phyloP scores from a whole-genome alignment of 2,113 vertebrate species.

The Piaya cayana region DNA sequence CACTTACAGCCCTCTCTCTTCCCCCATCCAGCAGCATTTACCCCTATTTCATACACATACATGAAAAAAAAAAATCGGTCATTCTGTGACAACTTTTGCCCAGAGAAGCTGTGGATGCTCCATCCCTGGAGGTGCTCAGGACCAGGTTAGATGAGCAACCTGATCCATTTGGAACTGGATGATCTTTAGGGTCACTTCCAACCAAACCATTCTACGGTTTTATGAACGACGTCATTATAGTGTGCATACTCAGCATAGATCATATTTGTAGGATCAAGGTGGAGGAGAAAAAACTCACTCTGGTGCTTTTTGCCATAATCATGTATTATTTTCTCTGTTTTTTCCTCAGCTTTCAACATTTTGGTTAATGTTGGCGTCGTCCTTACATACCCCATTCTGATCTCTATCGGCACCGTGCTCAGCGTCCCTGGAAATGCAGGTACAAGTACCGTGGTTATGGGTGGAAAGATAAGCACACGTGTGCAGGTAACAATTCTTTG shows the following conservation, averaged over 20 bases:
- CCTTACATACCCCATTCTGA: constrained; percentile 96
- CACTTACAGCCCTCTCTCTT: neutral
- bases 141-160: no score
- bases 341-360: constrained; percentile 90
- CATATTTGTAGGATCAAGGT: neutral
- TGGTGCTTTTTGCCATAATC: neutral
- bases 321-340: neutral
- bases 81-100: neutral
- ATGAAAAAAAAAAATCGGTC: neutral
- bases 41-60: rapidly evolving
- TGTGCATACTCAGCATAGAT: neutral
- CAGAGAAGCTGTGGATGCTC: no score
- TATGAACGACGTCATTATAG: neutral
- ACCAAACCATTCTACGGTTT: no score
- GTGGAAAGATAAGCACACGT: rapidly evolving
- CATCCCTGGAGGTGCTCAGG: no score
- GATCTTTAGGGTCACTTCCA: no score
- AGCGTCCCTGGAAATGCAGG: constrained; percentile 98
- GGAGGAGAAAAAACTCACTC: neutral
- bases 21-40: neutral
- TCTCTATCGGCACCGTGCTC: constrained; percentile 96
- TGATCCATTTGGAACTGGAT: no score
- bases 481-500: neutral
- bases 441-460: neutral
- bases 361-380: constrained; percentile 95